phyloP scores from a whole-genome alignment of 2,113 vertebrate genomes.

The Atherinomorus stipes region DNA sequence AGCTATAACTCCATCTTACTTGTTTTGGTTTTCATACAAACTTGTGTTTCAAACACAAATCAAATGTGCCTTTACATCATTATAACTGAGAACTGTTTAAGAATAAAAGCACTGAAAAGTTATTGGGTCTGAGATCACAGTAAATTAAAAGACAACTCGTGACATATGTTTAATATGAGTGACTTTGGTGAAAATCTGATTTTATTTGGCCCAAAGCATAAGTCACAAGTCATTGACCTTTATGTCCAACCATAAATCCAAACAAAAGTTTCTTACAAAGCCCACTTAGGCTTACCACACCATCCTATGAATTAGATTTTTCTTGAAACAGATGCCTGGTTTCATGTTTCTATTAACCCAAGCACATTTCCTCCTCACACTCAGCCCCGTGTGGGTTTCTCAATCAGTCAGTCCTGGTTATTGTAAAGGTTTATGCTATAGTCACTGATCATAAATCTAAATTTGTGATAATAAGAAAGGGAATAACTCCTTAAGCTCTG shows the following conservation, averaged over 20 bases:
- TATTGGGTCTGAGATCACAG: background rate
- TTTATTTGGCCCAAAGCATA: background rate
- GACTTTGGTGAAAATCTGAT: background rate
- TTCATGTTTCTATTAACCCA: constrained; percentile 17
- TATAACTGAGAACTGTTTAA: background rate
- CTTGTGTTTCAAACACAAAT: background rate
- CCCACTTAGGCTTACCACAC: background rate
- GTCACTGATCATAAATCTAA: no score
- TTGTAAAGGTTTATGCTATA: no score
- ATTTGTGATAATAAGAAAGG: no score
- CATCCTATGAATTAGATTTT: background rate
- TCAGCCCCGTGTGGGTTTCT: no score
- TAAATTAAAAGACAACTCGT: background rate
- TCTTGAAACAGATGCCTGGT: constrained; percentile 17
- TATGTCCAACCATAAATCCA: background rate
- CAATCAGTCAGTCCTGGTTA: no score
- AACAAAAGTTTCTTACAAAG: no score
- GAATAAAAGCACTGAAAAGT: background rate
- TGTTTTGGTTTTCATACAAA: no score
- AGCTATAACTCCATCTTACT: no score
- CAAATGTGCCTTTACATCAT: background rate
- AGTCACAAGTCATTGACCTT: background rate
- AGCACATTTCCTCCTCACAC: constrained; percentile 3
- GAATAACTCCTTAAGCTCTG: no score
- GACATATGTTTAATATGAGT: background rate